phyloP scores from a whole-genome alignment of 2,888 invertebrate genomes.

The Dexiosoma caninum region DNA sequence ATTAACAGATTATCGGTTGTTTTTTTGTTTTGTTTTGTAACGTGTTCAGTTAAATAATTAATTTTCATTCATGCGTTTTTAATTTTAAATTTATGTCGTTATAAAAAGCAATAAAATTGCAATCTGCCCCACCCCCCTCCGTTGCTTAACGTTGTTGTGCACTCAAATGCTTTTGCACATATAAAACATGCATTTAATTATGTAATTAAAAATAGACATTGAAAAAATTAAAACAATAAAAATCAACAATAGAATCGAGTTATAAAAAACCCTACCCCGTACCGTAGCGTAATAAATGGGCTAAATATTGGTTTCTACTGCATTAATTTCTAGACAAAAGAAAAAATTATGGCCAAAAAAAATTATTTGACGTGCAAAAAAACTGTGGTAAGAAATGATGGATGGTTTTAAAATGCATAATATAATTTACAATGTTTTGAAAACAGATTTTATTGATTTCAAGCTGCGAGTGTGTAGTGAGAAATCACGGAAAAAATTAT shows the following conservation, averaged over 20 bases:
- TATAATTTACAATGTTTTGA: background rate
- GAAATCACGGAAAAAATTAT: no score
- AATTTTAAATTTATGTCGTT: conserved; percentile 38
- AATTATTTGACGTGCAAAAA: background rate
- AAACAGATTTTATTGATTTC: background rate
- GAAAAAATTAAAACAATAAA: conserved; percentile 3
- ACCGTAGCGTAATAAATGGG: conserved; percentile 22
- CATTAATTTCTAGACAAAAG: conserved; percentile 31
- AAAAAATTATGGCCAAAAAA: background rate
- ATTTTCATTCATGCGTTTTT: conserved; percentile 47
- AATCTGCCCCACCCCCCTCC: background rate
- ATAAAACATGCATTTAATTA: conserved; percentile 11
- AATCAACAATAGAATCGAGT: no score
- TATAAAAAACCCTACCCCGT: conserved; percentile 8
- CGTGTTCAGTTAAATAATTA: conserved; percentile 59
- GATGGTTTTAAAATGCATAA: background rate
- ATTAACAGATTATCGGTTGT: conserved; percentile 63
- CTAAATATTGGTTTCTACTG: conserved; percentile 41
- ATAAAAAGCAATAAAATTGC: conserved; percentile 7
- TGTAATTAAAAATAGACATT: conserved; percentile 31
- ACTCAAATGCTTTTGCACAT: background rate
- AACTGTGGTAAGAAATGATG: background rate
- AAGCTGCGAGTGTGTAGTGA: no score
- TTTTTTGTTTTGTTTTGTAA: no score
- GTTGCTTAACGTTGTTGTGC: background rate